A percentile compares a stretch with the other conserved stretches of the same genome.
phyloP scores from a whole-genome alignment of 2,888 invertebrate genomes.

The Archips crataeganus region DNA sequence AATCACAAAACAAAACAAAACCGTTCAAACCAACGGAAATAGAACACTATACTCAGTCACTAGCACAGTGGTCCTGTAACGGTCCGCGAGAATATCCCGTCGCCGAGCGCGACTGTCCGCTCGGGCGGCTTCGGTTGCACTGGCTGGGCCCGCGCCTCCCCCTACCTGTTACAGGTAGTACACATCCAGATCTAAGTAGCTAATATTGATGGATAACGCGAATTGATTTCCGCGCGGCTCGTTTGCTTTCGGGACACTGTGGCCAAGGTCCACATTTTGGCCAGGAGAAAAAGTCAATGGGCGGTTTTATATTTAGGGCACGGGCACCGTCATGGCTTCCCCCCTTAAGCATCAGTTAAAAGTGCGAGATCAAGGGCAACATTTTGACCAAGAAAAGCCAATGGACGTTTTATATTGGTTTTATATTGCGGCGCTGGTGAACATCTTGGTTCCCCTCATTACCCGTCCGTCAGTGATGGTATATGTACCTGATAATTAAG shows the following conservation, averaged over 20 bases:
- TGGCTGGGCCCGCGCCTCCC: conserved; percentile 64
- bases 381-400: no score
- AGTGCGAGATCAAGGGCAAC: no score
- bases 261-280: conserved; percentile 26
- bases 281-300: not conserved
- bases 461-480: no score
- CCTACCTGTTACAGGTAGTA: conserved; percentile 81
- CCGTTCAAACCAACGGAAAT: conserved; percentile 34
- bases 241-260: conserved; percentile 36
- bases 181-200: conserved; percentile 77
- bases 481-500: no score
- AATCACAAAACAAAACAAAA: conserved; percentile 24
- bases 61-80: conserved; percentile 22
- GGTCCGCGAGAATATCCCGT: conserved; percentile 6
- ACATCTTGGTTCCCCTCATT: no score
- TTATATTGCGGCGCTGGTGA: no score
- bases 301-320: not conserved
- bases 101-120: conserved; percentile 61
- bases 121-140: conserved; percentile 72
- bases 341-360: no score
- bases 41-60: conserved; percentile 33
- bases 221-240: conserved; percentile 71
- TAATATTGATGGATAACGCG: conserved; percentile 79
- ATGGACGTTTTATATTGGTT: no score
- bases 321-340: not conserved